Base-by-base conservation (phyloP, 2,113 vertebrate species). In the Rhizomys pruinosus region DNA sequence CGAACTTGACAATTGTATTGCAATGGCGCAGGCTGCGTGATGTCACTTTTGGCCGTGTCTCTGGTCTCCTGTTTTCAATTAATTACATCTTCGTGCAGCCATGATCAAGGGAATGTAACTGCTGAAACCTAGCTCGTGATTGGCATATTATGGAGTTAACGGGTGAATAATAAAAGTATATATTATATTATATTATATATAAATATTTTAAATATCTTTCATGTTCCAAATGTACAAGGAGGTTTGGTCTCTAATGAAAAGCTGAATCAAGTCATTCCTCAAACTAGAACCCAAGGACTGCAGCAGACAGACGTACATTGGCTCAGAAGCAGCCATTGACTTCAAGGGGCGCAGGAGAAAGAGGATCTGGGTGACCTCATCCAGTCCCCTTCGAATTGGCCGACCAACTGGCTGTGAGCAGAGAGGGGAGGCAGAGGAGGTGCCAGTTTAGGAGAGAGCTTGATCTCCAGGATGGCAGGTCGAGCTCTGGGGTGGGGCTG, bases 111-210 rank as follows among this genome's bases (percentile, higher is more conserved):
- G 97, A 98, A 98, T 98, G 98, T 98, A 98, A 98, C 98, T 98
- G 98, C 97, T 98, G 98, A 97, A 96, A 97, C 96, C 97, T 97
- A 98, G 98, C 96, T 98, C 95, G 66, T 97, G 97, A 98, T 98
- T 98, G 98, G 98, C 98, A 82, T 98, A 98, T 96, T 97, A 98
- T 98, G 98, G 98, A 98, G 97, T 98, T 98, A 96, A 98, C 98
- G 98, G 98, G 98, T 98, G 98, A 98, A 98, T 98, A 98, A 98
- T 98, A 98, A 98, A 98, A 98, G 92, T 98, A 97, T 98, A 98
- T 98, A 98, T 98, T 97, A 98, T 98, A 98, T 98, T 94, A 95
- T 95, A 93, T 96, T 95, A 96, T 96, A 97, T 95, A 97, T 95
- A 96, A 95, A 97, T 96, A 98, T 98, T 98, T 98, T 98, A 98